A percentile compares a stretch with the other conserved stretches of the same genome.
phyloP scores from a whole-genome alignment of 2,113 vertebrate species.

The Carassius gibelio region DNA sequence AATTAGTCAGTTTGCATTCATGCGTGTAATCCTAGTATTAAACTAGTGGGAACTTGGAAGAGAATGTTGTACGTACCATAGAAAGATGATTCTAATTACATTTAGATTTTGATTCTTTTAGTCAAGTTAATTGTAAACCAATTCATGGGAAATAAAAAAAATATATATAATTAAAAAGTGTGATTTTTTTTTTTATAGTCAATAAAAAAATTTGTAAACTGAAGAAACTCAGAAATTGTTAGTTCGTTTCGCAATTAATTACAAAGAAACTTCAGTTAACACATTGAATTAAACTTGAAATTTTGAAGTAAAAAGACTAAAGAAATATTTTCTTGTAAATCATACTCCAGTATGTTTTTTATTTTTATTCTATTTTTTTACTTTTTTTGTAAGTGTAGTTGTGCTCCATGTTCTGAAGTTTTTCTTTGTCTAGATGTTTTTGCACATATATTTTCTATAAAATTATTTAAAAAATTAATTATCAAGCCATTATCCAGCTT shows the following conservation, averaged over 20 bases:
- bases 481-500: background rate
- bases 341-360: background rate
- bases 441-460: background rate
- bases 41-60: background rate
- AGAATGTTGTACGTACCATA: background rate
- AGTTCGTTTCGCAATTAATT: background rate
- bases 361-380: background rate
- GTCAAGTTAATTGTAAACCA: background rate
- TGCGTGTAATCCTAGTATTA: background rate
- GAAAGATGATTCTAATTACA: background rate
- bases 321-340: background rate
- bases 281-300: background rate
- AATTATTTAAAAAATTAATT: background rate
- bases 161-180: background rate
- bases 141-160: background rate
- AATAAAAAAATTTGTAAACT: background rate
- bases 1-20: background rate
- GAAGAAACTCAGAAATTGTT: background rate
- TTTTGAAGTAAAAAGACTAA: background rate
- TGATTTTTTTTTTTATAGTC: background rate
- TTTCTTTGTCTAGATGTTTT: background rate
- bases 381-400: background rate
- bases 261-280: background rate
- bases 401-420: background rate
- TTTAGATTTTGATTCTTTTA: background rate